Evolutionary conservation across 2,113 vertebrate species (phyloP).

Genomic region (Sardina pilchardus): DNA sequence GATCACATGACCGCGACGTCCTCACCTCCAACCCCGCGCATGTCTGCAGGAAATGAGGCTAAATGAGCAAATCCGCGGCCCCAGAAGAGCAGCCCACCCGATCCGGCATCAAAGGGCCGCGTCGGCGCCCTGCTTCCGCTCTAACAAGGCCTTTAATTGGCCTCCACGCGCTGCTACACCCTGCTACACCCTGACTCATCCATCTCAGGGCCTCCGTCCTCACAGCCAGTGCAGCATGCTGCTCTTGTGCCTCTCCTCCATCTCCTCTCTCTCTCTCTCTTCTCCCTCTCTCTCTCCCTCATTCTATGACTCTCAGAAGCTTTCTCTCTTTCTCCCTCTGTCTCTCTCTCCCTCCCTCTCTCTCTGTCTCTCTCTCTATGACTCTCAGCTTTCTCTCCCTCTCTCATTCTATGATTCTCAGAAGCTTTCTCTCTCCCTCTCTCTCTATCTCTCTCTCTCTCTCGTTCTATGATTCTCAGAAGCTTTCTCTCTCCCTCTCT

Average conservation of each 20-base stretch:
- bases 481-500: not conserved
- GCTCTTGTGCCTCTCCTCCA: not conserved
- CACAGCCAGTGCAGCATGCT: not conserved
- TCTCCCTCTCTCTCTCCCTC: not conserved
- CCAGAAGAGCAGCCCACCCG: not conserved
- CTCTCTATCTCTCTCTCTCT: not conserved
- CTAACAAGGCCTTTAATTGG: constrained; percentile 1
- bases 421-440: not conserved
- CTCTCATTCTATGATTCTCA: too few relatives aligned
- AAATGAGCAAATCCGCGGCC: not conserved
- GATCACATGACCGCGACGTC: not conserved
- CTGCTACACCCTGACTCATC: not conserved
- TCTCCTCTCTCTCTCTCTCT: not conserved
- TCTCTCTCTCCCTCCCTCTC: not conserved
- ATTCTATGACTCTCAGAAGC: not conserved
- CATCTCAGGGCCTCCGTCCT: not conserved
- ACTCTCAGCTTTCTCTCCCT: too few relatives aligned
- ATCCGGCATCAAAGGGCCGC: constrained; percentile 15
- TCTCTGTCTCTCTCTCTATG: too few relatives aligned
- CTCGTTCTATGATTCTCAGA: not conserved
- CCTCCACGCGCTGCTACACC: not conserved
- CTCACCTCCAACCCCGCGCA: not conserved
- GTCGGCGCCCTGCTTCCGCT: not conserved
- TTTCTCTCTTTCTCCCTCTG: not conserved
- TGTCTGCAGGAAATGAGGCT: constrained; percentile 20